Base-by-base conservation (phyloP, 2,888 invertebrate genomes). In the Tipula unca region DNA sequence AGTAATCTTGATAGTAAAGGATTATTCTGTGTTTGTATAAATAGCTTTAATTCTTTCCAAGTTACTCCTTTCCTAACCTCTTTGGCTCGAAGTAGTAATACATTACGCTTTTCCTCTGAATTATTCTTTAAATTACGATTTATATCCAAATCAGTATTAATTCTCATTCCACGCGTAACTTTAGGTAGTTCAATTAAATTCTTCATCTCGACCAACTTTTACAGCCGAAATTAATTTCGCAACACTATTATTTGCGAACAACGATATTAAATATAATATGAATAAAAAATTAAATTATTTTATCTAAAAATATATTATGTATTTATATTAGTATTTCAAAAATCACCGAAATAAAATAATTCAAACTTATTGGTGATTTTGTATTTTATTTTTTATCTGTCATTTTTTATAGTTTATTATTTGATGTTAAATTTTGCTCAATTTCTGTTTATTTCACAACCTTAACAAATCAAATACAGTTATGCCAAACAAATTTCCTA, bases 101-200 rank as follows among this genome's bases (percentile, higher is more conserved):
- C 86, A 86, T 87, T 87, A 82, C 86, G 87, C 84, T 85, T 83
- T 48, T 87, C 86, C 14, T 87, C 86, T 36, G 82, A 85, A 29
- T 82, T 86, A 8, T 87, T 86, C 48, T 88, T 87, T 14, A 88
- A 87, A 85, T 89, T 89, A 69, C 89, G 87, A 29, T 89, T 89
- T 1, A 91, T 90, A 86, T 91, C 92, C 25, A 93, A 89, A 86
- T 91, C 90, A 0, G 94, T 94, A 88, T 93, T 94, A 14, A 93
- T 93, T 86, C 95, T 91, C 1, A 95, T 89, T 20, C 94, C 93
- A 87, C 94, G 92, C 10, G 94, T 94, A 85, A 95, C 92, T 85
- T 94, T 92, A 86, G 95, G 95, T 86, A 89, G 88, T 29, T 89
- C 89, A 87, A 69, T 69, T 69, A 69, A 69, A 69, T 69, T 69